These are phyloP conservation scores for Patiria pectinifera DNA, from an alignment of 53 echinoderm and acorn worm genomes.

Conservation along the genomic window DNA sequence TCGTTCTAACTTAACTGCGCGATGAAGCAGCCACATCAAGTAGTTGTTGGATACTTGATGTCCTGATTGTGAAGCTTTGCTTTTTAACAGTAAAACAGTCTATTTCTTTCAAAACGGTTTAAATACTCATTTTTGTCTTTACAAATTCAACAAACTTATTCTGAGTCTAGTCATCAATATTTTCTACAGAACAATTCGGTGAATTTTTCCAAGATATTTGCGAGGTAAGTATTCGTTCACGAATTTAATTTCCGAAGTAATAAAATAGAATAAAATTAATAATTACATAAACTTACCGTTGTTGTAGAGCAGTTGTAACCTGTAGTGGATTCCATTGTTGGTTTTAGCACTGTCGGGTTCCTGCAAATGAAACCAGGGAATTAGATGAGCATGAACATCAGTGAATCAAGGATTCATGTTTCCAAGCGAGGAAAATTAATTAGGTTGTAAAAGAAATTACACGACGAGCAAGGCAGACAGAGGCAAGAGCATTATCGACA, in stretches of 20 bases:
- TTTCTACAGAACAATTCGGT: neutral
- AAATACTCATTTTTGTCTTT: neutral
- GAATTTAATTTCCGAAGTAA: too few relatives aligned
- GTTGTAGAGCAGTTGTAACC: conserved; percentile 90
- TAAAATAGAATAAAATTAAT: too few relatives aligned
- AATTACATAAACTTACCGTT: conserved; percentile 75
- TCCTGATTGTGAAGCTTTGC: neutral
- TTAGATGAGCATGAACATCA: neutral
- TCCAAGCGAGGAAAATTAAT: conserved; percentile 28
- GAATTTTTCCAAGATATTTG: neutral
- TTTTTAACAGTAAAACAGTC: neutral
- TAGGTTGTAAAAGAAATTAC: neutral
- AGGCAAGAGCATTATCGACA: conserved; percentile 34
- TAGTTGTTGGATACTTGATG: neutral
- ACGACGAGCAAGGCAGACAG: neutral
- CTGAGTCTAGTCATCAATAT: neutral
- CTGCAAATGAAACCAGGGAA: conserved; percentile 54
- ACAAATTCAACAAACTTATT: neutral
- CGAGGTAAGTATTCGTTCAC: too few relatives aligned
- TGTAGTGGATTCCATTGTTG: conserved; percentile 98
- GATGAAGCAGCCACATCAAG: neutral
- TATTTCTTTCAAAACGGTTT: neutral
- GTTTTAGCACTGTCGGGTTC: conserved; percentile 94
- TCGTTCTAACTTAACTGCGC: too few relatives aligned
- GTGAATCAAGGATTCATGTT: conserved; percentile 3